A percentile compares a stretch with the other conserved stretches of the same genome.
Evolutionary conservation across 2,113 vertebrate genomes (phyloP).

Genomic region (Mastomys coucha): DNA sequence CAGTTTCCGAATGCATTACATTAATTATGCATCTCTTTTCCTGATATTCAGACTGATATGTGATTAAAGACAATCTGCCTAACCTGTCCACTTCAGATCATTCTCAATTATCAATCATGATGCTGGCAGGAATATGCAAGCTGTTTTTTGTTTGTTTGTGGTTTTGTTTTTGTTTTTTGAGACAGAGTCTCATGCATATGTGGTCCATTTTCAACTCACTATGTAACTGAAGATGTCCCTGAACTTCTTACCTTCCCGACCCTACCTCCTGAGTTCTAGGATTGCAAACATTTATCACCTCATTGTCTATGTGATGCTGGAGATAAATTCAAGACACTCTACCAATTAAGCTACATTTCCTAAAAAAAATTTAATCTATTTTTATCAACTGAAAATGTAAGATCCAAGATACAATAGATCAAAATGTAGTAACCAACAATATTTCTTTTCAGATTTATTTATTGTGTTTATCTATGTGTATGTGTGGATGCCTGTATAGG

Average conservation of each 20-base stretch:
- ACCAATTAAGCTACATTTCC: not conserved
- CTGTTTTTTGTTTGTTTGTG: not conserved
- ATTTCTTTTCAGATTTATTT: not conserved
- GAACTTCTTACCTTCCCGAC: not conserved
- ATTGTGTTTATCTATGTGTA: not conserved
- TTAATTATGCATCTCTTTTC: not conserved
- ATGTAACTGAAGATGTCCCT: not conserved
- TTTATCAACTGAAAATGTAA: constrained; percentile 32
- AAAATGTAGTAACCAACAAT: not conserved
- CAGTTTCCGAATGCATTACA: not conserved
- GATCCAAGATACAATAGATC: not conserved
- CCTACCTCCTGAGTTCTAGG: not conserved
- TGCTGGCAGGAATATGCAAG: not conserved
- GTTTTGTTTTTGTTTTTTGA: not conserved
- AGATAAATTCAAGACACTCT: not conserved
- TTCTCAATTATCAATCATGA: not conserved
- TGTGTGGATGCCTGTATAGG: not conserved
- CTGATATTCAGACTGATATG: not conserved
- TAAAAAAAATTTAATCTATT: constrained; percentile 25
- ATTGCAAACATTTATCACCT: not conserved
- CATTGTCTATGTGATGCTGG: not conserved
- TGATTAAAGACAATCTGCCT: not conserved
- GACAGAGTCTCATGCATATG: not conserved
- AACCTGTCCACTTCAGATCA: not conserved
- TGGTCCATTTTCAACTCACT: not conserved